Evolutionary conservation across 1,140 invertebrate genomes (phyloP).

Genomic region (Dryas iulia): DNA sequence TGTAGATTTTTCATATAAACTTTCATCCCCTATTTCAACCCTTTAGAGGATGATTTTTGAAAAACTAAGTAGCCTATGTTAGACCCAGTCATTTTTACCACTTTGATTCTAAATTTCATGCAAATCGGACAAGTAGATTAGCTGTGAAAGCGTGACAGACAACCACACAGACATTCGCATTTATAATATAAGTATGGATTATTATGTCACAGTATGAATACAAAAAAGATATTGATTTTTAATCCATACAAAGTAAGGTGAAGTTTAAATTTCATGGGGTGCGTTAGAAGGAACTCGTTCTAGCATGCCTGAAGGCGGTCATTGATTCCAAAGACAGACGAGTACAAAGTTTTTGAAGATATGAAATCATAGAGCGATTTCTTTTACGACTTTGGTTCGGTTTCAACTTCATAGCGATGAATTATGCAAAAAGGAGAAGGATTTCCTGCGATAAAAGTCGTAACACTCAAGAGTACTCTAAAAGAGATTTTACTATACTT

Average conservation of each 20-base stretch:
- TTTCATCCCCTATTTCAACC: too few relatives aligned
- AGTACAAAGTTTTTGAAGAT: constrained; percentile 74
- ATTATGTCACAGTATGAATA: too few relatives aligned
- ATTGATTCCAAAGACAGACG: constrained; percentile 70
- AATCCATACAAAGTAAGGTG: background rate
- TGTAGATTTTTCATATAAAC: too few relatives aligned
- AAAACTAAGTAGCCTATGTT: too few relatives aligned
- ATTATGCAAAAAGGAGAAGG: constrained; percentile 77
- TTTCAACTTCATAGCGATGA: constrained; percentile 79
- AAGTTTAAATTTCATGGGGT: background rate
- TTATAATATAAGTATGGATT: too few relatives aligned
- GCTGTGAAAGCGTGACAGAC: too few relatives aligned
- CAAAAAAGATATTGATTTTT: too few relatives aligned
- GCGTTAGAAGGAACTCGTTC: background rate
- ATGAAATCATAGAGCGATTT: constrained; percentile 79
- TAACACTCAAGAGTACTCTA: constrained; percentile 71
- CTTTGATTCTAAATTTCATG: too few relatives aligned
- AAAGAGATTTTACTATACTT: constrained; percentile 45
- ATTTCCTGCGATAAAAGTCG: constrained; percentile 77
- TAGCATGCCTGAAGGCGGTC: constrained; percentile 45
- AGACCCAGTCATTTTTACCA: too few relatives aligned
- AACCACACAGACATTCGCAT: too few relatives aligned
- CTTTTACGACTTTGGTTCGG: constrained; percentile 78
- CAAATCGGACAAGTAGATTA: too few relatives aligned
- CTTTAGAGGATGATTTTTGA: too few relatives aligned